Conservation (phyloP, 2,113 vertebrate species). For the Clupea harengus region DNA sequence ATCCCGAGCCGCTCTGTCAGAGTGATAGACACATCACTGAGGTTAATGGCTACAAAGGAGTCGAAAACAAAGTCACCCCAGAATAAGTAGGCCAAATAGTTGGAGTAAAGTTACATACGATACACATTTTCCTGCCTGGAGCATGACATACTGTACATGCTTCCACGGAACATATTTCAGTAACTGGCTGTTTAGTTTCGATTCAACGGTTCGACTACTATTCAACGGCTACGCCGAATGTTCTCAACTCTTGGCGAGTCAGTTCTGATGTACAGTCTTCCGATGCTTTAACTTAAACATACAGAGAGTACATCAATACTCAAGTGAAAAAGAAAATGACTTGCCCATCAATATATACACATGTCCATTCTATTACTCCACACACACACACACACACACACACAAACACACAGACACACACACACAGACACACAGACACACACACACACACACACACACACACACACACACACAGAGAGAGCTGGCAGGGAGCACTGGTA, state of each 20-base stretch:
- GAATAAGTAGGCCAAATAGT: not conserved
- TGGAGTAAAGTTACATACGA: not conserved
- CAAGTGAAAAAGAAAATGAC: not conserved
- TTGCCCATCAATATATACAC: not conserved
- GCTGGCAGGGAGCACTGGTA: conserved; percentile 54
- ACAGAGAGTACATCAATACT: not conserved
- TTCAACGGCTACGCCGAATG: not conserved
- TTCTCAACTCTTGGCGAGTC: not conserved
- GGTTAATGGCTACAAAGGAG: not conserved
- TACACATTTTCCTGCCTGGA: not conserved
- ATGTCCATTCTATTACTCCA: not conserved
- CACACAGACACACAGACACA: conserved; percentile 20
- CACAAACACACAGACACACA: not conserved
- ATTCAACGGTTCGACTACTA: not conserved
- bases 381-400: conserved; percentile 38
- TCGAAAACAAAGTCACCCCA: not conserved
- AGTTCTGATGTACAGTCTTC: not conserved
- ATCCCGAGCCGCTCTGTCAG: not conserved
- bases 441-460: conserved; percentile 25
- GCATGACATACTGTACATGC: not conserved
- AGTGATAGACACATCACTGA: not conserved
- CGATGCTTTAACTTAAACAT: not conserved
- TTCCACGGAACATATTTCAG: not conserved
- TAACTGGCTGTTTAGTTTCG: not conserved
- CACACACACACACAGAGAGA: not conserved